phyloP scores from a whole-genome alignment of 1,140 invertebrate species.

The Olivierus martensii region DNA sequence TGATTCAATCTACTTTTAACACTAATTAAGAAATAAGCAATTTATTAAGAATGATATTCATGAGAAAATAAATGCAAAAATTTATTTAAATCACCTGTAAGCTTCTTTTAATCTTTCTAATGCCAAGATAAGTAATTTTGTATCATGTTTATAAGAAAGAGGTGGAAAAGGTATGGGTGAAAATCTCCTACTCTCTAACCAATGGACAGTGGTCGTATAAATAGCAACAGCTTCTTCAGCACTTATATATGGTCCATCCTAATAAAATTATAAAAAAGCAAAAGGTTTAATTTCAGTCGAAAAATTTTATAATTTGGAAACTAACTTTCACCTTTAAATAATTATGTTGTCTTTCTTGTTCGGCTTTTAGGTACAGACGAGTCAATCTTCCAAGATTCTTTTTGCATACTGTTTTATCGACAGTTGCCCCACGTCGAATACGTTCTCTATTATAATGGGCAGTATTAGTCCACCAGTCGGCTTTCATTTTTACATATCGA shows the following conservation, averaged over 20 bases:
- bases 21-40: slow-evolving; percentile 39
- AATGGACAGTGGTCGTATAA: slow-evolving; percentile 98
- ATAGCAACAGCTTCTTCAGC: slow-evolving; percentile 99
- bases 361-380: slow-evolving; percentile 91
- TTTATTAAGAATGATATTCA: background rate
- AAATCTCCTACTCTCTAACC: slow-evolving; percentile 94
- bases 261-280: slow-evolving; percentile 24
- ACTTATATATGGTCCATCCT: slow-evolving; percentile 96
- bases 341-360: slow-evolving; percentile 98
- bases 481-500: slow-evolving; percentile 99
- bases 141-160: slow-evolving; percentile 98
- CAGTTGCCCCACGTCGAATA: slow-evolving; percentile 80
- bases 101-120: slow-evolving; percentile 96
- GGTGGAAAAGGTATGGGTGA: slow-evolving; percentile 99
- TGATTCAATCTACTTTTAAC: slow-evolving; percentile 98
- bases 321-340: slow-evolving; percentile 56
- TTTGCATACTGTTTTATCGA: slow-evolving; percentile 99
- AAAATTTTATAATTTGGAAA: slow-evolving; percentile 22
- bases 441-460: slow-evolving; percentile 98
- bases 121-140: slow-evolving; percentile 92
- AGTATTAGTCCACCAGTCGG: slow-evolving; percentile 99
- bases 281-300: slow-evolving; percentile 23
- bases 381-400: slow-evolving; percentile 97
- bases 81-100: slow-evolving; percentile 44
- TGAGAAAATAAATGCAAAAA: background rate